Conservation (phyloP, 2,888 invertebrate species). For the Saturnia pavonia region DNA sequence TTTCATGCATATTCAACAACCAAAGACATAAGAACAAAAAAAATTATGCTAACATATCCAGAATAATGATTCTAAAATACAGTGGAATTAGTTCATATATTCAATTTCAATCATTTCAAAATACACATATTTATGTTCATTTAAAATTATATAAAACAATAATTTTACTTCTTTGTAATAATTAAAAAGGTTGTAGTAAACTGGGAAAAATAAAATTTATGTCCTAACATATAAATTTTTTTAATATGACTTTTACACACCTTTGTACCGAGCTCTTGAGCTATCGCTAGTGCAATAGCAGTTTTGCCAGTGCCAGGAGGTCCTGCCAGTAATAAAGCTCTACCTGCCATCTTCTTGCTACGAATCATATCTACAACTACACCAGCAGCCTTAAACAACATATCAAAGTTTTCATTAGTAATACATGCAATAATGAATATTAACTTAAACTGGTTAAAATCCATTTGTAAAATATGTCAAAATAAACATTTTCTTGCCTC, state of each 20-base stretch:
- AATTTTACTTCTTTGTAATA: neutral
- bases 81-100: neutral
- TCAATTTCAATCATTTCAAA: too few species aligned
- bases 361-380: slow-evolving; percentile 98
- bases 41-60: neutral
- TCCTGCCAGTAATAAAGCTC: slow-evolving; percentile 96
- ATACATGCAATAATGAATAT: neutral
- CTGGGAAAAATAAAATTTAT: too few species aligned
- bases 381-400: slow-evolving; percentile 91
- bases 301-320: slow-evolving; percentile 99
- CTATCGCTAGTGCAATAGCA: slow-evolving; percentile 98
- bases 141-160: too few species aligned
- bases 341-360: slow-evolving; percentile 98
- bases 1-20: neutral
- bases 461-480: neutral
- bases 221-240: neutral
- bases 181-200: neutral
- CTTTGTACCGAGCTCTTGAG: slow-evolving; percentile 98
- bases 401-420: neutral
- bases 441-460: neutral
- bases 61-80: neutral
- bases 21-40: neutral
- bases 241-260: slow-evolving; percentile 35
- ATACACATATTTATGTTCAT: too few species aligned
- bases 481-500: neutral